Conservation (phyloP, 2,797 vertebrate species). For the Silurus aristotelis region DNA sequence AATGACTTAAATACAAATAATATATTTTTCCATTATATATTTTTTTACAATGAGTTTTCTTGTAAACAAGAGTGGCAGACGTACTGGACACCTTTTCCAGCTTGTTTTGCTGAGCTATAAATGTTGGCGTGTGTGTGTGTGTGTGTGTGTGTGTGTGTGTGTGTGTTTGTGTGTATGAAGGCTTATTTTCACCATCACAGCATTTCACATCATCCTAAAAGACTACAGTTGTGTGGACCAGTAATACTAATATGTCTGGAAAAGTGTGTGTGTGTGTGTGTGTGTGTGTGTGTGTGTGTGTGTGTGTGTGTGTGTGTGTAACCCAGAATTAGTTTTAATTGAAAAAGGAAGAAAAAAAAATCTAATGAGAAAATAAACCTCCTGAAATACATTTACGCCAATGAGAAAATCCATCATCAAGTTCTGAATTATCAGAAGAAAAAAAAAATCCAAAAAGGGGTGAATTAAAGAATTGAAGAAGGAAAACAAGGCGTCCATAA, state of each 20-base stretch:
- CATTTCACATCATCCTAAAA: constrained; percentile 63
- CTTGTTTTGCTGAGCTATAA: constrained; percentile 70
- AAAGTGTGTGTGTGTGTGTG: constrained; percentile 13
- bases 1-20: constrained; percentile 93
- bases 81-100: constrained; percentile 60
- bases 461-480: background rate
- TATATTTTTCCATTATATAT: constrained; percentile 81
- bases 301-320: background rate
- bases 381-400: constrained; percentile 47
- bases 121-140: constrained; percentile 53
- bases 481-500: background rate
- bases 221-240: constrained; percentile 76
- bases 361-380: constrained; percentile 17
- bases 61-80: constrained; percentile 87
- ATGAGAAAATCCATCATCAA: background rate
- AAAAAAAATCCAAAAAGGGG: too few species aligned
- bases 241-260: constrained; percentile 56
- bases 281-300: background rate
- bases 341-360: background rate
- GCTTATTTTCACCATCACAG: constrained; percentile 38
- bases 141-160: constrained; percentile 47
- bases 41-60: constrained; percentile 82
- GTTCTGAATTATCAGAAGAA: background rate
- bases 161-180: constrained; percentile 24
- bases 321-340: constrained; percentile 24